Conservation (phyloP, 2,113 vertebrate species). For the Penelope pileata region DNA sequence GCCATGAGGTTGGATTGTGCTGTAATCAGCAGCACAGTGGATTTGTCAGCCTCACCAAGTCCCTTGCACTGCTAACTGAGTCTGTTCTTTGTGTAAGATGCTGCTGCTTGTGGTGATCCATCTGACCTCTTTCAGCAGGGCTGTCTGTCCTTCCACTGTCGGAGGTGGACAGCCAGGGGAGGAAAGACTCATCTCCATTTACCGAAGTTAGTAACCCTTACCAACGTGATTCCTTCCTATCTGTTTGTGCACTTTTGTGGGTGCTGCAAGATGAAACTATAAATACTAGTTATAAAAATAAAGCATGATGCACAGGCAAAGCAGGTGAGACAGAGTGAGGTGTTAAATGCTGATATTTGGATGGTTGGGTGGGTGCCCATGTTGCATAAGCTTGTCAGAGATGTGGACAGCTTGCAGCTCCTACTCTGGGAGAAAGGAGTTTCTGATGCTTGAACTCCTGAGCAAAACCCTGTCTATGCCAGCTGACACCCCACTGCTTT, state of each 20-base stretch:
- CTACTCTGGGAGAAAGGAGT: background rate
- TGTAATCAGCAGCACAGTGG: background rate
- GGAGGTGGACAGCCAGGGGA: background rate
- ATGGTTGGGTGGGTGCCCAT: background rate
- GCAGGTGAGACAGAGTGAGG: background rate
- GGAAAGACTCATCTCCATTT: background rate
- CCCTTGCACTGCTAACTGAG: background rate
- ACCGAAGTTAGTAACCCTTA: background rate
- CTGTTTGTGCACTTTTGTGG: background rate
- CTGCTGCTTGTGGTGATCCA: background rate
- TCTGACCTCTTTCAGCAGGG: background rate
- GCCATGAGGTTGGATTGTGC: background rate
- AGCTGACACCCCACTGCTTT: background rate
- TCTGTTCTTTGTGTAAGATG: conserved; percentile 10
- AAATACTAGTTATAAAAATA: conserved; percentile 34
- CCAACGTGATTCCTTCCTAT: background rate
- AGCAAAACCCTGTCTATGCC: background rate
- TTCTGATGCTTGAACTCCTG: background rate
- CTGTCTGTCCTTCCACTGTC: background rate
- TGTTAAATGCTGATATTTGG: background rate
- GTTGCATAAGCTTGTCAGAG: background rate
- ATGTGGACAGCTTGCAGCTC: background rate
- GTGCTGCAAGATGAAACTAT: background rate
- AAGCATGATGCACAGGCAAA: background rate
- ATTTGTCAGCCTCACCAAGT: conserved; percentile 21